Conservation (phyloP, 2,797 vertebrate genomes). For the Acanthornis magna region DNA sequence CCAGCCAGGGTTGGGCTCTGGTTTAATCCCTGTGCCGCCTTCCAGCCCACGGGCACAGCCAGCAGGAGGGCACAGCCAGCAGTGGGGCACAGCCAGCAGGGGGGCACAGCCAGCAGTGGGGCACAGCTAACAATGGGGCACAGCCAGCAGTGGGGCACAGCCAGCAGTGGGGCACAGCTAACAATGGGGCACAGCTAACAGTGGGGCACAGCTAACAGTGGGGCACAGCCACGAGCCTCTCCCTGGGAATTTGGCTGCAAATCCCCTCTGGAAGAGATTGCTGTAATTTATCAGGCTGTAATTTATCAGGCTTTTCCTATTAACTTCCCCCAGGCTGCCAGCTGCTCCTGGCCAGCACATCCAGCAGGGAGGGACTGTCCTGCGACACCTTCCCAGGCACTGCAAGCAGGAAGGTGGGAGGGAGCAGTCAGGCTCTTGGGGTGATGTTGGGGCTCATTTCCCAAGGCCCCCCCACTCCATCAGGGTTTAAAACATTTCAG, state of each 20-base stretch:
- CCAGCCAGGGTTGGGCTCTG: background rate
- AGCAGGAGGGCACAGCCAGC: background rate
- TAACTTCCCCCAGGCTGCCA: background rate
- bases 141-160: background rate
- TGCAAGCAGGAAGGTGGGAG: no score
- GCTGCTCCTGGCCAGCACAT: background rate
- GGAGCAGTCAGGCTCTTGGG: no score
- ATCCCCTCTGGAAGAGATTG: background rate
- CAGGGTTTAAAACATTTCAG: background rate
- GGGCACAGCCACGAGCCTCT: background rate
- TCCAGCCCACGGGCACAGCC: background rate
- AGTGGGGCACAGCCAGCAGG: background rate
- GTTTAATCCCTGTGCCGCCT: background rate
- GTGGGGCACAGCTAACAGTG: background rate
- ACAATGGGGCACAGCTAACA: background rate
- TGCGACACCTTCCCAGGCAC: background rate
- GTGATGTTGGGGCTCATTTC: background rate
- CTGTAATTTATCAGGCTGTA: background rate
- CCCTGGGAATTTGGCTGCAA: background rate
- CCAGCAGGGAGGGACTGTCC: background rate
- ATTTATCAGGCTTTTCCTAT: background rate
- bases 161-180: background rate
- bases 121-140: background rate
- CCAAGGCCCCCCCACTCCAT: rapidly evolving
- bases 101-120: background rate